These are phyloP conservation scores for Melanotaenia boesemani DNA, from an alignment of 2,797 vertebrate species.

Conservation along the genomic window DNA sequence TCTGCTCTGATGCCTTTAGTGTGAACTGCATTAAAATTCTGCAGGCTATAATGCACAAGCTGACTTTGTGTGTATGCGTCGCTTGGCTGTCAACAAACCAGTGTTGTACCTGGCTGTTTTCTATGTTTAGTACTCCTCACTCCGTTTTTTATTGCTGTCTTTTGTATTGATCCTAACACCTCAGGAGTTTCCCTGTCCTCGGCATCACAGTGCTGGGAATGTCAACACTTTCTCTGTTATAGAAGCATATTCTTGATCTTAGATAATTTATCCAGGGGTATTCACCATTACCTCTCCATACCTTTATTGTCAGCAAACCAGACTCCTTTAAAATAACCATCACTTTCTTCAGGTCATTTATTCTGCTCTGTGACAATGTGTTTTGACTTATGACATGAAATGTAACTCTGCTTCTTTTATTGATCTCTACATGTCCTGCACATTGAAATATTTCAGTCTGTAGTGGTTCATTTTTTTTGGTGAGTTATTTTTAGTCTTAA, in stretches of 20 bases:
- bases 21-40: conserved; percentile 17
- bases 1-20: conserved; percentile 35
- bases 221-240: conserved; percentile 35
- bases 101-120: conserved; percentile 12
- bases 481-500: conserved; percentile 12
- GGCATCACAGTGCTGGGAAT: conserved; percentile 16
- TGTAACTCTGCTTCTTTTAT: conserved; percentile 9
- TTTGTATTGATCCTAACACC: conserved; percentile 30
- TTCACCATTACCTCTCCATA: background rate
- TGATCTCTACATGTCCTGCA: background rate
- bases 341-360: conserved; percentile 4
- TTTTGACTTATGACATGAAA: conserved; percentile 13
- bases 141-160: conserved; percentile 23
- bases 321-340: conserved; percentile 12
- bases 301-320: background rate
- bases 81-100: conserved; percentile 12
- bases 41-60: conserved; percentile 23
- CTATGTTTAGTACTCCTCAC: conserved; percentile 36
- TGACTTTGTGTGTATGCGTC: conserved; percentile 19
- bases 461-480: conserved; percentile 7
- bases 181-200: conserved; percentile 35
- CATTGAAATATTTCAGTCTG: conserved; percentile 12
- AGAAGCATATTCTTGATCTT: conserved; percentile 13
- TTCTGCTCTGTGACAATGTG: background rate
- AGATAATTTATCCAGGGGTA: conserved; percentile 6